Evolutionary conservation across 1,140 invertebrate species (phyloP).

Genomic region (Zeugodacus cucurbitae): DNA sequence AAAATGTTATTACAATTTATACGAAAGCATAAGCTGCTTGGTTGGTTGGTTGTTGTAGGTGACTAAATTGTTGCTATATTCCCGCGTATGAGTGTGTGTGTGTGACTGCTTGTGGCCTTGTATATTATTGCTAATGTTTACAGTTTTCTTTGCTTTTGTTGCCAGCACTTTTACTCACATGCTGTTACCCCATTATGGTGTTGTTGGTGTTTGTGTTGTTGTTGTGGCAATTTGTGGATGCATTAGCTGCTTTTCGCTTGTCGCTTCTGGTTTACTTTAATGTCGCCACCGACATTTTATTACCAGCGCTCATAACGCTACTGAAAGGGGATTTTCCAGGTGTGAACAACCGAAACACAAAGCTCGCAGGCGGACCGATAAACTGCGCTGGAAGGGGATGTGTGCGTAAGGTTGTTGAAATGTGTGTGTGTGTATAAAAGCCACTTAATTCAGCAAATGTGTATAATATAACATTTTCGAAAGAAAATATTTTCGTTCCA

Average conservation of each 20-base stretch:
- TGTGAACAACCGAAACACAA: background rate
- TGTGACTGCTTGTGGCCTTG: background rate
- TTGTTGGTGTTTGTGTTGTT: background rate
- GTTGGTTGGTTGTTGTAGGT: background rate
- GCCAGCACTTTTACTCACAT: background rate
- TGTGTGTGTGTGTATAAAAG: background rate
- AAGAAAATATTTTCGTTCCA: too few species aligned
- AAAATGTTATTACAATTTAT: constrained; percentile 26
- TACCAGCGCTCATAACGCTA: background rate
- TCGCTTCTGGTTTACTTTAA: constrained; percentile 17
- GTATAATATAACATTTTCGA: background rate
- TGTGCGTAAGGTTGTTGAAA: background rate
- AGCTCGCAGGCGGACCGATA: too few species aligned
- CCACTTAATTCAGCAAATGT: background rate
- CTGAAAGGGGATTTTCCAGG: background rate
- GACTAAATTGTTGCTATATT: background rate
- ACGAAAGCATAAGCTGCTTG: background rate
- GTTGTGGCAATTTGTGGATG: constrained; percentile 24
- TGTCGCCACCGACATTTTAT: constrained; percentile 34
- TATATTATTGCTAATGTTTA: background rate
- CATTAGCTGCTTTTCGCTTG: constrained; percentile 22
- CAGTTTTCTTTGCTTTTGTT: background rate
- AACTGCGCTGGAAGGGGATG: background rate
- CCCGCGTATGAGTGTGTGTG: background rate
- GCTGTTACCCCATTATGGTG: background rate